Conservation (phyloP, 2,113 vertebrate species). For the Bufo bufo region DNA sequence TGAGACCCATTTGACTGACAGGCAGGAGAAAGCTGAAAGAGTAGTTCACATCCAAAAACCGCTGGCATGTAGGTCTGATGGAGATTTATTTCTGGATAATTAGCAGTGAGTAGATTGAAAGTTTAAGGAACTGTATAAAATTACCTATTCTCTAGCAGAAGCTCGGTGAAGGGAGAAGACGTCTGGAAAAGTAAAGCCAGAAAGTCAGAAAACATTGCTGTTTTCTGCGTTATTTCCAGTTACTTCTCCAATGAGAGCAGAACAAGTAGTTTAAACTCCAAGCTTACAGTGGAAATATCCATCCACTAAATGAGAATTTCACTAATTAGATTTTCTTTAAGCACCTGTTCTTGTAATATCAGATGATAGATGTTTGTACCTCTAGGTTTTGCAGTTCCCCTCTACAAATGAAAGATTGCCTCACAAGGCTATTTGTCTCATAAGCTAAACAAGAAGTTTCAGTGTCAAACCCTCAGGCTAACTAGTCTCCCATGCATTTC, state of each 20-base stretch:
- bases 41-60: conserved; percentile 81
- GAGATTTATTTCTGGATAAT: conserved; percentile 89
- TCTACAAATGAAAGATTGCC: conserved; percentile 1
- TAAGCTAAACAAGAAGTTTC: conserved; percentile 43
- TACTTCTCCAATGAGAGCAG: conserved; percentile 61
- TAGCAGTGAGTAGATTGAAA: conserved; percentile 86
- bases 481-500: conserved; percentile 37
- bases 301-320: background rate
- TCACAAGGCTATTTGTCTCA: accelerated
- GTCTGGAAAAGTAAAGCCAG: conserved; percentile 20
- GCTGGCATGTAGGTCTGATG: conserved; percentile 84
- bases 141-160: conserved; percentile 81
- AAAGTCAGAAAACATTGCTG: background rate
- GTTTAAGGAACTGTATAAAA: conserved; percentile 80
- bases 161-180: conserved; percentile 56
- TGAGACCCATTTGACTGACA: conserved; percentile 96
- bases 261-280: conserved; percentile 24
- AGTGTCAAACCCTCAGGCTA: conserved; percentile 28
- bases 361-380: conserved; percentile 56
- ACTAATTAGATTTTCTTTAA: conserved; percentile 2
- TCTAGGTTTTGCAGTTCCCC: conserved; percentile 40
- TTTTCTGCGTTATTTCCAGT: conserved; percentile 70
- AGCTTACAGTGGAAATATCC: conserved; percentile 30
- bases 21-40: conserved; percentile 81
- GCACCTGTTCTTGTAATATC: background rate